A percentile compares a stretch with the other conserved stretches of the same genome.
Evolutionary conservation across 2,888 invertebrate species (phyloP).

Genomic region (Spodoptera littoralis): DNA sequence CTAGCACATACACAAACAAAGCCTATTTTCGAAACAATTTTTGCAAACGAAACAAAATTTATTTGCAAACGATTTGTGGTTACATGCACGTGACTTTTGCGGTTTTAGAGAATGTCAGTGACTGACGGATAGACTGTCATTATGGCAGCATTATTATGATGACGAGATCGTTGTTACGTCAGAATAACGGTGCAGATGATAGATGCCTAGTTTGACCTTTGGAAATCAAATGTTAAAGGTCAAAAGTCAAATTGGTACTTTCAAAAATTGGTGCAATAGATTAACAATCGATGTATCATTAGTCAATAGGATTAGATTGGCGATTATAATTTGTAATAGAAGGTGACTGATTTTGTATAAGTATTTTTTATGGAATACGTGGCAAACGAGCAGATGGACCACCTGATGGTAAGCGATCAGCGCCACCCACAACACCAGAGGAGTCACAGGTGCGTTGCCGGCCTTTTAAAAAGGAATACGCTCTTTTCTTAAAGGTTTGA

Average conservation of each 20-base stretch:
- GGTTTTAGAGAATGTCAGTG: constrained; percentile 41
- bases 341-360: too few species aligned
- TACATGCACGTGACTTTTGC: constrained; percentile 44
- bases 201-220: constrained; percentile 30
- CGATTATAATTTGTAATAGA: too few species aligned
- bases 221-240: not conserved
- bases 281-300: not conserved
- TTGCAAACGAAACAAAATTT: not conserved
- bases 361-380: too few species aligned
- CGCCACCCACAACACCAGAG: too few species aligned
- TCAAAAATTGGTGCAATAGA: constrained; percentile 4
- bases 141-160: constrained; percentile 20
- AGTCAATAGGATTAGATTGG: too few species aligned
- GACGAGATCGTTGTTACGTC: constrained; percentile 24
- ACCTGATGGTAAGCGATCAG: too few species aligned
- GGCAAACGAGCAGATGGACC: too few species aligned
- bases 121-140: constrained; percentile 33
- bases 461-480: too few species aligned
- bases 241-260: constrained; percentile 26
- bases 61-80: constrained; percentile 32
- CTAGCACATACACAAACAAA: not conserved
- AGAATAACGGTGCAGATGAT: constrained; percentile 3
- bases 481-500: too few species aligned
- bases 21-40: constrained; percentile 9
- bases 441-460: too few species aligned